Evolutionary conservation across 2,797 vertebrate species (phyloP).

Genomic region (Gambelia wislizenii): DNA sequence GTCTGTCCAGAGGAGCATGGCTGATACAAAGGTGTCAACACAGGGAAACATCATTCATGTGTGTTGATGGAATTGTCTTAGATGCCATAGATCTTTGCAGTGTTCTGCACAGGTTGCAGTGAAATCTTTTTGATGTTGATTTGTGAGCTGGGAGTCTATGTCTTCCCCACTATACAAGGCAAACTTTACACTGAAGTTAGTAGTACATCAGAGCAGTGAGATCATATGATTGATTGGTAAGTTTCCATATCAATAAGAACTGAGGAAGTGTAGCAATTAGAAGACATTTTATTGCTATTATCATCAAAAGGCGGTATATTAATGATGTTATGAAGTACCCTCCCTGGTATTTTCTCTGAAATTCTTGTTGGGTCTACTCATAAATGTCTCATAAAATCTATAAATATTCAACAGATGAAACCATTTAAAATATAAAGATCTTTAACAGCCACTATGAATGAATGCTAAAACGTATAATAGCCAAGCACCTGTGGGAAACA

Average conservation of each 20-base stretch:
- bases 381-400: slow-evolving; percentile 75
- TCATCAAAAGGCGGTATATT: slow-evolving; percentile 67
- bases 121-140: not conserved
- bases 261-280: slow-evolving; percentile 64
- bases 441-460: slow-evolving; percentile 73
- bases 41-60: not conserved
- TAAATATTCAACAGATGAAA: slow-evolving; percentile 78
- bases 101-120: not conserved
- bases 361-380: slow-evolving; percentile 72
- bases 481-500: slow-evolving; percentile 73
- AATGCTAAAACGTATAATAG: slow-evolving; percentile 70
- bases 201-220: not conserved
- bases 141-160: not conserved
- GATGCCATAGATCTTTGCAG: not conserved
- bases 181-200: not conserved
- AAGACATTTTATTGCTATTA: slow-evolving; percentile 68
- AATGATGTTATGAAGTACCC: slow-evolving; percentile 70
- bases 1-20: not conserved
- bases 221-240: not conserved
- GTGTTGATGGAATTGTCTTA: not conserved
- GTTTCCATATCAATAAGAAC: slow-evolving; percentile 54
- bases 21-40: not conserved
- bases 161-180: not conserved
- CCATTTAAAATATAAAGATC: slow-evolving; percentile 72
- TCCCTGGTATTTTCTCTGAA: slow-evolving; percentile 74